Evolutionary conservation across 37 sponge, comb jelly and placozoan genomes (phyloP), one percentile per base, ranked within the genome.

Genomic region (Mnemiopsis leidyi): DNA sequence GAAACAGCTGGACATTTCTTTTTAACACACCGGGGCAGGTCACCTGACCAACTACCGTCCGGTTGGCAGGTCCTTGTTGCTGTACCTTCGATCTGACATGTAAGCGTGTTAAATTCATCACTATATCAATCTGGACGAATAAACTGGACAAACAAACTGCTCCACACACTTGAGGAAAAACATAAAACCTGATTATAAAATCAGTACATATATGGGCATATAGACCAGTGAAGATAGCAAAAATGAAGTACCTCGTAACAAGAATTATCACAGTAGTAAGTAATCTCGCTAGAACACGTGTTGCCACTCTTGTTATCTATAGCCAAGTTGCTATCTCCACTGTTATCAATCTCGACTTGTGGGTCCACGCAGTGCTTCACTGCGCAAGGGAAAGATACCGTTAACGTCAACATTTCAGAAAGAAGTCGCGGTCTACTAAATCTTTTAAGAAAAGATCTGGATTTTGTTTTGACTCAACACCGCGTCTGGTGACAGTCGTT

Each of bases 301-400:
- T 26, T 28, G 3, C 9, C 79, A 2, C 32, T 0, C 1, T 18
- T 36, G 1, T 1, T 33, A 18, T 13, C 13, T 1, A 77, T 32
- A 0, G 20, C 1, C 3, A 77, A 32, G 32, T 77, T 33, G 1
- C 1, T 36, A 32, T 77, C 79, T 31, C 79, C 79, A 32, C 79
- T 77, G 0, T 1, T 9, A 9, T 28, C 32, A 9, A 77, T 36
- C 18, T 77, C 79, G 1, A 77, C 32, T 31, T 33, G 1, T 28
- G 79, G 79, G 79, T 77, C 79, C 79, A 5, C 79, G 18, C 79
- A 77, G 36, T 77, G 79, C 36, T 77, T 77, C 79, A 77, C 79
- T 77, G 79, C 13, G 13, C 13, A 48, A 13, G 61, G 13, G 61
- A 18, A n/a, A n/a, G n/a, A n/a, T n/a, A n/a, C n/a, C n/a, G n/a